Base-by-base conservation (phyloP, 2,797 vertebrate species). In the Rhodeus uyekii region DNA sequence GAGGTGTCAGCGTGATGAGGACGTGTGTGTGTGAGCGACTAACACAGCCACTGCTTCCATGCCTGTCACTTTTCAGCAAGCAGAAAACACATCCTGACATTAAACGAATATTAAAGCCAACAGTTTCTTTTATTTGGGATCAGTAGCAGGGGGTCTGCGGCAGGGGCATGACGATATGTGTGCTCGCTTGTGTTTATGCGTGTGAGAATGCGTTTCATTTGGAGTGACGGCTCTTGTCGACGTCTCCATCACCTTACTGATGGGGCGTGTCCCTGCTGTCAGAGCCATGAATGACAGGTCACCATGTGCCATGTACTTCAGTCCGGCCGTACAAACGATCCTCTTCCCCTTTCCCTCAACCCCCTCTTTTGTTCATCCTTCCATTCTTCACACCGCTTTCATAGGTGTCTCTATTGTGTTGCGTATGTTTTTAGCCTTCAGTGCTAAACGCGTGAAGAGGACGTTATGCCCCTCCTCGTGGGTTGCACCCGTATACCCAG, bases 201-300 rank as follows among this genome's bases (percentile, higher is more conserved):
- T 78, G 22, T 67, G n/a, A 36, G 42, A 82, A 38, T 69, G 53
- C 27, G 42, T 76, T 64, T 63, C 38, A 71, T 84, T 74, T 76
- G 72, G 84, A 88, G 46, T 88, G 87, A 88, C 87, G 80, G 83
- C 75, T 80, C 78, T 77, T 75, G 81, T 86, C 72, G 67, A 87
- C 77, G 27, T 87, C 87, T 89, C 87, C 86, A 89, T 87, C 81
- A 74, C 64, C 38, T 74, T 84, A 83, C 76, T 69, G 68, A 65
- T 65, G 71, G 83, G 81, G 81, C 18, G 81, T 77, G 48, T 76
- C 78, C 67, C 18, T 77, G 78, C 83, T 89, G 87, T 85, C 85
- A 89, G 60, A 68, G 27, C 53, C 68, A 29, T 83, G 68, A 86
- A 85, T 86, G 68, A 72, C 38, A 76, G 78, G 86, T 87, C 87